Conservation (phyloP, 2,888 invertebrate species). For the Troides oblongomaculatus region DNA sequence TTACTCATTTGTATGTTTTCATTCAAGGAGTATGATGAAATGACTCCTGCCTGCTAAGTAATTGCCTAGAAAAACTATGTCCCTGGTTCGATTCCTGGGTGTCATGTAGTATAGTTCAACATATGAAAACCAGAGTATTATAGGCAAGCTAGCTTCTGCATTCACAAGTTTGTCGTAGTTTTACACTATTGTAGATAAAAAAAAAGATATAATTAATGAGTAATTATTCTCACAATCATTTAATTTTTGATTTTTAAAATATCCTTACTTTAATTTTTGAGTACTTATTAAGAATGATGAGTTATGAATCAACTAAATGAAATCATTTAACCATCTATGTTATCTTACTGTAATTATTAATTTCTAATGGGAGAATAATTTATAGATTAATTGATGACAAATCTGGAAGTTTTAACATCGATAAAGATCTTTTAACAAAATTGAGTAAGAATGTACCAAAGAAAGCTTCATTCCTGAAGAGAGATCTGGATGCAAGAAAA, state of each 20-base stretch:
- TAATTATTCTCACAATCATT: too few species aligned
- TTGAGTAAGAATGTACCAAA: conserved; percentile 92
- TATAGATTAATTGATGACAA: conserved; percentile 93
- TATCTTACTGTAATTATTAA: too few species aligned
- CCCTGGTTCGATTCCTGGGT: background rate
- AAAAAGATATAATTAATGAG: too few species aligned
- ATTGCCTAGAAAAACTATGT: background rate
- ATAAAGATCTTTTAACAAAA: conserved; percentile 90
- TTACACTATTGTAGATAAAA: too few species aligned
- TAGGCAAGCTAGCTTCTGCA: too few species aligned
- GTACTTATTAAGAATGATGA: background rate
- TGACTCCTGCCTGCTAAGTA: background rate
- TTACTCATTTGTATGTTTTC: background rate
- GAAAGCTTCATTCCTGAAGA: conserved; percentile 93
- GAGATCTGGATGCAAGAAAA: conserved; percentile 96
- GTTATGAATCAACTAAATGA: background rate
- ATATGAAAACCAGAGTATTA: too few species aligned
- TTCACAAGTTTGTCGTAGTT: too few species aligned
- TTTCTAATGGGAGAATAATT: background rate
- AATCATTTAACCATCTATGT: too few species aligned
- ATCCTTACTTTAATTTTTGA: too few species aligned
- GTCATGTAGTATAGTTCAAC: too few species aligned
- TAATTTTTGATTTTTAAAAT: too few species aligned
- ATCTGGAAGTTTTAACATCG: conserved; percentile 90
- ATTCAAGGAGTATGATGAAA: background rate